phyloP scores from a whole-genome alignment of 2,888 invertebrate species.

The Odontocolon sp. region DNA sequence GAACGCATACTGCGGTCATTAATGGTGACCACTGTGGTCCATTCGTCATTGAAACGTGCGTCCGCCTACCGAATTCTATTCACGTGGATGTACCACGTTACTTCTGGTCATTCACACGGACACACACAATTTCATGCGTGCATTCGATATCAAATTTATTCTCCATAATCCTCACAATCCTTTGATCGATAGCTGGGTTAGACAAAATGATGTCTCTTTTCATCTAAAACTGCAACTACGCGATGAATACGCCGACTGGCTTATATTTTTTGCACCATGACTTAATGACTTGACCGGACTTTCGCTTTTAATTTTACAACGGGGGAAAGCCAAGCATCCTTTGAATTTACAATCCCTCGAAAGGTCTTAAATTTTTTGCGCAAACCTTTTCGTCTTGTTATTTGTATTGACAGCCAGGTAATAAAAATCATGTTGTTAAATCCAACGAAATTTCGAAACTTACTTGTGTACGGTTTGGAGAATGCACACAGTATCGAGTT shows the following conservation, averaged over 20 bases:
- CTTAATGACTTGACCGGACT: slow-evolving; percentile 9
- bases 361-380: slow-evolving; percentile 30
- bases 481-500: slow-evolving; percentile 19
- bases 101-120: slow-evolving; percentile 18
- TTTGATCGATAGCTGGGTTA: slow-evolving; percentile 39
- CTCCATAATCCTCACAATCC: slow-evolving; percentile 45
- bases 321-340: background rate
- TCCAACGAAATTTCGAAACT: slow-evolving; percentile 32
- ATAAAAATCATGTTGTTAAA: slow-evolving; percentile 35
- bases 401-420: slow-evolving; percentile 29
- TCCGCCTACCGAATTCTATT: slow-evolving; percentile 41
- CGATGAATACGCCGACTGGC: background rate
- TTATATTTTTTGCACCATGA: slow-evolving; percentile 17
- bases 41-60: slow-evolving; percentile 50
- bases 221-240: slow-evolving; percentile 1
- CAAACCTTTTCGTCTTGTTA: slow-evolving; percentile 31
- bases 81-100: slow-evolving; percentile 5
- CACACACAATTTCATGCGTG: slow-evolving; percentile 18
- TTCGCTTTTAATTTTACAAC: slow-evolving; percentile 36
- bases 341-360: slow-evolving; percentile 21
- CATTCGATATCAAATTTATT: slow-evolving; percentile 52
- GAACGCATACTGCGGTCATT: slow-evolving; percentile 46
- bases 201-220: slow-evolving; percentile 2
- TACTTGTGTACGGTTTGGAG: background rate
- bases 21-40: slow-evolving; percentile 49